Evolutionary conservation across 2,797 vertebrate species (phyloP).

Genomic region (Periophthalmus magnuspinnatus): DNA sequence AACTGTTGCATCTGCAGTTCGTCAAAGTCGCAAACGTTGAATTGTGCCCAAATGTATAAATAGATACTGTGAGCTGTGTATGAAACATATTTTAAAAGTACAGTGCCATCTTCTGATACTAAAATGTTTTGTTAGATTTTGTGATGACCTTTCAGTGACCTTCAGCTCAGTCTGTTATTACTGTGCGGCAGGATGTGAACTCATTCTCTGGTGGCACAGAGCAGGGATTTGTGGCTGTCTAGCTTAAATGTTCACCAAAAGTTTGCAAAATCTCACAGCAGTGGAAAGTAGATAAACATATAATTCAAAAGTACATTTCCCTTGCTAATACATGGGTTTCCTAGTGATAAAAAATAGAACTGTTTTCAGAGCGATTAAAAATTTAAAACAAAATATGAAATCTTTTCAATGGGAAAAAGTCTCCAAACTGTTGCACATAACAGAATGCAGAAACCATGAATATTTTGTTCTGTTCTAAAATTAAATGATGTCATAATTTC

Average conservation of each 20-base stretch:
- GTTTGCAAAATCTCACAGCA: not conserved
- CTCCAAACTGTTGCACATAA: too few relatives aligned
- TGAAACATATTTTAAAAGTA: not conserved
- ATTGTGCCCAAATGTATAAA: not conserved
- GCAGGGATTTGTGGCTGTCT: not conserved
- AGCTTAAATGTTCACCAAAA: not conserved
- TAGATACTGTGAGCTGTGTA: not conserved
- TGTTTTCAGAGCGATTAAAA: too few relatives aligned
- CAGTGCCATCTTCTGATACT: not conserved
- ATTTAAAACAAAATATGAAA: too few relatives aligned
- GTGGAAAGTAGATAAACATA: not conserved
- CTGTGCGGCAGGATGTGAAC: not conserved
- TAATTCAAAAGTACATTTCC: not conserved
- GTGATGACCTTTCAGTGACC: not conserved
- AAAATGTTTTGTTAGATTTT: not conserved
- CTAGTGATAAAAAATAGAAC: too few relatives aligned
- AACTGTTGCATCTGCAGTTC: not conserved
- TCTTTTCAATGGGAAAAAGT: too few relatives aligned
- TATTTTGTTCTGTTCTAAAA: too few relatives aligned
- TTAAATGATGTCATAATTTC: too few relatives aligned
- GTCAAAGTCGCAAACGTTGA: not conserved
- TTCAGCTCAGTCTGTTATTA: constrained; percentile 4
- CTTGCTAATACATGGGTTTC: not conserved
- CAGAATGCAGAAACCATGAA: too few relatives aligned
- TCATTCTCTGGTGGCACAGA: constrained; percentile 7